These are phyloP conservation scores for Theocolax elegans DNA, from an alignment of 1,140 invertebrate genomes.

Conservation along the genomic window DNA sequence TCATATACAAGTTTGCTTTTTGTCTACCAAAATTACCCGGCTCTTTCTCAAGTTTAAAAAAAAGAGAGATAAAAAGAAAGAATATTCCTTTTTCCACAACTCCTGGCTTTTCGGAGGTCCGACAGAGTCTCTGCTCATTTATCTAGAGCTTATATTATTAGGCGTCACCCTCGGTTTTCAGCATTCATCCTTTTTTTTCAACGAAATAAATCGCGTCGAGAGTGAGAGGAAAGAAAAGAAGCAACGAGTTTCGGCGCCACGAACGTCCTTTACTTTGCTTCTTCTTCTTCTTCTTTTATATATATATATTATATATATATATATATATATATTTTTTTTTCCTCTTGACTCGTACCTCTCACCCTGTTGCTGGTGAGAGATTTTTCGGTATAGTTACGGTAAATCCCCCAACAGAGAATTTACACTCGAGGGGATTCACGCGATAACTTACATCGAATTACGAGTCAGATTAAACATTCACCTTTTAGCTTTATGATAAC, in stretches of 20 bases:
- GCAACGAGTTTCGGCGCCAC: neutral
- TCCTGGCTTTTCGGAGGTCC: too few relatives aligned
- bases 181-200: conserved; percentile 57
- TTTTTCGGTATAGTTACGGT: neutral
- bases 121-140: conserved; percentile 53
- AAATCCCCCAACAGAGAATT: conserved; percentile 42
- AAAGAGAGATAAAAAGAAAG: too few relatives aligned
- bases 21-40: too few relatives aligned
- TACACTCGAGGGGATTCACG: conserved; percentile 43
- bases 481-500: conserved; percentile 37
- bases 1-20: too few relatives aligned
- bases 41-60: too few relatives aligned
- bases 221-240: conserved; percentile 34
- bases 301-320: too few relatives aligned
- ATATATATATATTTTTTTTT: too few relatives aligned
- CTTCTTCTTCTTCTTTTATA: neutral
- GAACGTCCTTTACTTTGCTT: neutral
- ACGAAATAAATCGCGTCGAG: conserved; percentile 55
- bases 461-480: conserved; percentile 51
- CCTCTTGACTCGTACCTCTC: too few relatives aligned
- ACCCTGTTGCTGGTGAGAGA: conserved; percentile 19
- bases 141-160: conserved; percentile 62
- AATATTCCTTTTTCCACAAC: too few relatives aligned
- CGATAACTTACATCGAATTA: conserved; percentile 48
- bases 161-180: conserved; percentile 53